Conservation (phyloP, 2,113 vertebrate species). For the Lycocorax pyrrhopterus region DNA sequence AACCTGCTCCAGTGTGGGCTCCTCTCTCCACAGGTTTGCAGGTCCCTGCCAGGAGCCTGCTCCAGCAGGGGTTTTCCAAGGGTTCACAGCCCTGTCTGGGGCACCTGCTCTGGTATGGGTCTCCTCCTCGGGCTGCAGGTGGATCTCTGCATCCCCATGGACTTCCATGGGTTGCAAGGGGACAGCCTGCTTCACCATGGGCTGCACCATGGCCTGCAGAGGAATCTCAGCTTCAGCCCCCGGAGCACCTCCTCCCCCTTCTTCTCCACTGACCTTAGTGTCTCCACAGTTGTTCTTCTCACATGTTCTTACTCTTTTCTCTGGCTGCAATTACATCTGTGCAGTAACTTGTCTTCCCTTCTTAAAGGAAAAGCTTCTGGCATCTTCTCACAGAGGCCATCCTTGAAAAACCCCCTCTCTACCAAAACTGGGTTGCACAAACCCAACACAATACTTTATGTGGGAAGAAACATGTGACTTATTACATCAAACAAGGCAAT, state of each 20-base stretch:
- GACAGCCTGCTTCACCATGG: not conserved
- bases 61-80: not conserved
- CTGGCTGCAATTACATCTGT: not conserved
- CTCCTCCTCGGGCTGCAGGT: not conserved
- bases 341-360: not conserved
- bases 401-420: not conserved
- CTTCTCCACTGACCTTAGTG: not conserved
- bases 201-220: not conserved
- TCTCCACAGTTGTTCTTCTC: not conserved
- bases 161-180: not conserved
- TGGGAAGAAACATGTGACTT: rapidly evolving
- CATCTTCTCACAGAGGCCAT: not conserved
- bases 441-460: rapidly evolving
- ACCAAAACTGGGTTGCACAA: not conserved
- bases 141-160: not conserved
- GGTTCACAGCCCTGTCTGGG: not conserved
- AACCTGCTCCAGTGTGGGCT: not conserved
- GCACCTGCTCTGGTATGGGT: not conserved
- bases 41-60: not conserved
- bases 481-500: not conserved
- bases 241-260: not conserved
- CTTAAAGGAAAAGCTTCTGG: not conserved
- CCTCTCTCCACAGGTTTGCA: not conserved
- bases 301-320: not conserved
- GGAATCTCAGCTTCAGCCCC: not conserved